phyloP scores from a whole-genome alignment of 2,113 vertebrate species.

The Antidorcas marsupialis region DNA sequence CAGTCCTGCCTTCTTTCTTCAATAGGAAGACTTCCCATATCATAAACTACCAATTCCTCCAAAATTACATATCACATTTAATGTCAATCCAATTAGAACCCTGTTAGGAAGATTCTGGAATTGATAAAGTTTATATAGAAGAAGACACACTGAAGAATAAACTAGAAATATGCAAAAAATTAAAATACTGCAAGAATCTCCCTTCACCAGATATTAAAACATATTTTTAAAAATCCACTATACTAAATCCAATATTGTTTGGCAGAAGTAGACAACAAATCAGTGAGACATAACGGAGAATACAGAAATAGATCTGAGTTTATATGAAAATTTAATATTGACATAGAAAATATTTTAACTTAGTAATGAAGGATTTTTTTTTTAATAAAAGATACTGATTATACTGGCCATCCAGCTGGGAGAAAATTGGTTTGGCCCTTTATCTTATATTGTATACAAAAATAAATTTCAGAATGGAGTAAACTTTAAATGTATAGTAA shows the following conservation, averaged over 20 bases:
- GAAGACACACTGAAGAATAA: background rate
- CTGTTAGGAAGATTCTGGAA: background rate
- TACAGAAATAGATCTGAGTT: background rate
- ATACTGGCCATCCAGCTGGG: background rate
- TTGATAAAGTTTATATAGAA: background rate
- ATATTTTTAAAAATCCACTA: background rate
- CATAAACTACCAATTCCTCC: background rate
- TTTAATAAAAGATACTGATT: background rate
- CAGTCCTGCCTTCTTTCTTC: background rate
- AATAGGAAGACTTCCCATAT: background rate
- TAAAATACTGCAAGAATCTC: background rate
- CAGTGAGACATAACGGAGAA: background rate
- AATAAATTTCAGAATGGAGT: background rate
- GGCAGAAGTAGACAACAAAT: background rate
- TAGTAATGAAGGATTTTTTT: background rate
- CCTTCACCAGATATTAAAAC: background rate
- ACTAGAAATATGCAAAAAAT: background rate
- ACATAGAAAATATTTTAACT: background rate
- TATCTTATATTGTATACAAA: background rate
- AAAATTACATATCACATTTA: background rate
- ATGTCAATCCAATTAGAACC: background rate
- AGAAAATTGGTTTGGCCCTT: background rate
- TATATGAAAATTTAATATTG: background rate
- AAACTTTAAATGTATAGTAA: background rate
- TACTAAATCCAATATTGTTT: background rate